phyloP scores from a whole-genome alignment of 2,797 vertebrate species.

The Danio aesculapii region DNA sequence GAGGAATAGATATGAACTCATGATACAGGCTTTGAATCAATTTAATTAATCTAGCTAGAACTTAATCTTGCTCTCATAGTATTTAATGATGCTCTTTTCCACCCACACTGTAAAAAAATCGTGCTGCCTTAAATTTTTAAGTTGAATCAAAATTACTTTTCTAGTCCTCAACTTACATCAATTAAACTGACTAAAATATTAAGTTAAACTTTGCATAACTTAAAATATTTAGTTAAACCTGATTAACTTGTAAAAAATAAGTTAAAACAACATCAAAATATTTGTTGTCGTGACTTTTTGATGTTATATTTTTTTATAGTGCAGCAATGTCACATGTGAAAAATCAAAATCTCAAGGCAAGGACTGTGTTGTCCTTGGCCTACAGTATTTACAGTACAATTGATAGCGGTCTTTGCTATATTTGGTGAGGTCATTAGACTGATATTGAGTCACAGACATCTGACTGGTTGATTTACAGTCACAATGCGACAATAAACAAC shows the following conservation, averaged over 20 bases:
- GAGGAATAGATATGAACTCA: not conserved
- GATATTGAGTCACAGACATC: not conserved
- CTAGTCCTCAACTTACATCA: no score
- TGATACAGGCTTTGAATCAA: not conserved
- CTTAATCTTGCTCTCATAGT: not conserved
- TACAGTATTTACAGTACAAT: slow-evolving; percentile 15
- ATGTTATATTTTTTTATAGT: no score
- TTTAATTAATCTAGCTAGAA: no score
- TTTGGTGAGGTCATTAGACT: slow-evolving; percentile 18
- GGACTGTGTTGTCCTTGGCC: not conserved
- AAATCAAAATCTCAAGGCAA: slow-evolving; percentile 20
- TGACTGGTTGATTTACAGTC: not conserved
- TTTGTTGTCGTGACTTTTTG: no score
- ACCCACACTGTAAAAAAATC: not conserved
- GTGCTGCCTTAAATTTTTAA: no score
- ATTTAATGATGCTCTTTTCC: not conserved
- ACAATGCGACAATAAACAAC: not conserved
- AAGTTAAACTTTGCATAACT: no score
- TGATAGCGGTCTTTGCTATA: not conserved
- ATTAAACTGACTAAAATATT: no score
- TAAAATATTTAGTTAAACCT: no score
- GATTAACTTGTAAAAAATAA: no score
- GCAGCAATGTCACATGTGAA: not conserved
- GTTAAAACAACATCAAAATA: no score
- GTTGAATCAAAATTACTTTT: no score